A percentile compares a stretch with the other conserved stretches of the same genome.
These are phyloP conservation scores for Pycnomerus fuliginosus DNA, from an alignment of 2,888 invertebrate species.

Conservation along the genomic window DNA sequence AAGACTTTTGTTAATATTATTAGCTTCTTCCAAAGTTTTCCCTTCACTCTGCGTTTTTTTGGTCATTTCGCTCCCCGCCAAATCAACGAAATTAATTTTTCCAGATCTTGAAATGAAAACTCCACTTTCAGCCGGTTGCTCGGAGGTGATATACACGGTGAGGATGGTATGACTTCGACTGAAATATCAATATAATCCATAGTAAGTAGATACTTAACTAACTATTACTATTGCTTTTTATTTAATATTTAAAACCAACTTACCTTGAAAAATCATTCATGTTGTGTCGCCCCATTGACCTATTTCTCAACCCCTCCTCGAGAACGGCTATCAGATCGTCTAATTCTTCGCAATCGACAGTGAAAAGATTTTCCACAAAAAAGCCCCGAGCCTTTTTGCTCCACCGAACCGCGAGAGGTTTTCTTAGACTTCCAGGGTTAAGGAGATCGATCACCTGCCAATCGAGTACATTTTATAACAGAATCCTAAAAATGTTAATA, in stretches of 20 bases:
- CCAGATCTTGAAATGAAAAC: conserved; percentile 89
- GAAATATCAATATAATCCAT: conserved; percentile 22
- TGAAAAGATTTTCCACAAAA: conserved; percentile 95
- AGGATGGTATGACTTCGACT: conserved; percentile 85
- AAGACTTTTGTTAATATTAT: conserved; percentile 93
- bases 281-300: conserved; percentile 85
- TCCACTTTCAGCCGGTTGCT: conserved; percentile 76
- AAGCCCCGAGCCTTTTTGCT: conserved; percentile 90
- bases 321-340: conserved; percentile 91
- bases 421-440: conserved; percentile 79
- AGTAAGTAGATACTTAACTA: conserved; percentile 1
- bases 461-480: conserved; percentile 28
- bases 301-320: conserved; percentile 92
- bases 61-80: conserved; percentile 96
- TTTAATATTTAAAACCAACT: conserved; percentile 53
- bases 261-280: conserved; percentile 85
- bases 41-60: conserved; percentile 87
- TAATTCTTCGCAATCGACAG: conserved; percentile 89
- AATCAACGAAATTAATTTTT: conserved; percentile 93
- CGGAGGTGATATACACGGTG: conserved; percentile 86
- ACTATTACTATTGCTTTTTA: conserved; percentile 3
- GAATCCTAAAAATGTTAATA: not conserved
- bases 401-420: conserved; percentile 89
- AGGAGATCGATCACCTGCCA: conserved; percentile 93
- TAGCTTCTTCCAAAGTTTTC: conserved; percentile 88